A percentile compares a stretch with the other conserved stretches of the same genome.
phyloP scores from a whole-genome alignment of 2,113 vertebrate species.

The Alexandromys fortis region DNA sequence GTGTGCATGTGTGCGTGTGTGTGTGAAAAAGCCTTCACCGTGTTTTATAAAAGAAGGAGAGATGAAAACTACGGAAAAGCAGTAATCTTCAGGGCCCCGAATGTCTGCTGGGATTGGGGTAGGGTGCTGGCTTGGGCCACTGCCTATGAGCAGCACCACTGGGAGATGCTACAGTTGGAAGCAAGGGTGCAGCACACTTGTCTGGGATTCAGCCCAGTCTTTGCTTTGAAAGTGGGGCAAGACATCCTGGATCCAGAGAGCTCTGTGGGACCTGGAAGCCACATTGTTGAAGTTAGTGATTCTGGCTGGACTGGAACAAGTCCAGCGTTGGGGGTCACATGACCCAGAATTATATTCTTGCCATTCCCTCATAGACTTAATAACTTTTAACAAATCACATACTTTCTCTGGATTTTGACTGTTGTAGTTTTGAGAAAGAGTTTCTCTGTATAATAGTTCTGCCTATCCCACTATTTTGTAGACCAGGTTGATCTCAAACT shows the following conservation, averaged over 20 bases:
- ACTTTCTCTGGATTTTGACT: background rate
- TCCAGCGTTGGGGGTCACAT: background rate
- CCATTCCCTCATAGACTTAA: background rate
- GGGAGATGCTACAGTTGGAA: background rate
- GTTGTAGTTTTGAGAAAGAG: background rate
- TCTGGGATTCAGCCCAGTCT: background rate
- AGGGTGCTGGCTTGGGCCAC: background rate
- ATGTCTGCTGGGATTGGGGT: background rate
- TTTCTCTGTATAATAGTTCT: background rate
- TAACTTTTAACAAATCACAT: background rate
- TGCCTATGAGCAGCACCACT: background rate
- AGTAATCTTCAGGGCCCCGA: background rate
- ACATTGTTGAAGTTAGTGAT: background rate
- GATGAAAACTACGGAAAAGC: background rate
- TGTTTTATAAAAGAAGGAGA: background rate
- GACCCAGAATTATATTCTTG: background rate
- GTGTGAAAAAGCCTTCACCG: background rate
- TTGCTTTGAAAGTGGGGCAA: background rate
- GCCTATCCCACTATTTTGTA: background rate
- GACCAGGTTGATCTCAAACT: background rate
- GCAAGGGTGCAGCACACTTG: background rate
- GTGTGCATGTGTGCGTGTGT: background rate
- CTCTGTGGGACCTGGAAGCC: background rate
- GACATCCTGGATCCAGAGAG: background rate
- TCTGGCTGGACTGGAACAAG: background rate